Percentiles rank a stretch among this genome's conserved stretches.
Conservation (phyloP, 1,140 invertebrate genomes). For the Drosophila mayri region DNA sequence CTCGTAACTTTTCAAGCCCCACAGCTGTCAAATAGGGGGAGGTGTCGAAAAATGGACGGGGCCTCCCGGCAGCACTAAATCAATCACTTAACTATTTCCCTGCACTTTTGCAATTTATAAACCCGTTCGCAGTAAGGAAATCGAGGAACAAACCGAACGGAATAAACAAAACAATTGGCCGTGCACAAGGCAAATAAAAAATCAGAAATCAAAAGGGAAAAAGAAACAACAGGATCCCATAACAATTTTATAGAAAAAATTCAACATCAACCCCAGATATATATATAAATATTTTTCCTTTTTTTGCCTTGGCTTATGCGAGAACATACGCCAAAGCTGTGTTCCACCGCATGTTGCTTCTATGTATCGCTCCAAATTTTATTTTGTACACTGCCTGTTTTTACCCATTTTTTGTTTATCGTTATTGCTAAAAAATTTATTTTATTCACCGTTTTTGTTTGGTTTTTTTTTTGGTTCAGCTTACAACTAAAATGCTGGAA, state of each 20-base stretch:
- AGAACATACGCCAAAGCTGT: constrained; percentile 58
- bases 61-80: constrained; percentile 53
- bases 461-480: not conserved
- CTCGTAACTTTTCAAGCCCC: constrained; percentile 41
- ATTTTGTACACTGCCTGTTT: not conserved
- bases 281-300: constrained; percentile 23
- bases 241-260: constrained; percentile 25
- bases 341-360: constrained; percentile 32
- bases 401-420: constrained; percentile 28
- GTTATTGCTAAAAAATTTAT: constrained; percentile 33
- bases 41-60: constrained; percentile 6
- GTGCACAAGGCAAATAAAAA: constrained; percentile 27
- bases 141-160: constrained; percentile 29
- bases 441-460: constrained; percentile 18
- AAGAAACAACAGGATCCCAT: constrained; percentile 9
- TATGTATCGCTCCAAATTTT: constrained; percentile 8
- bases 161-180: constrained; percentile 60
- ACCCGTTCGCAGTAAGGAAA: constrained; percentile 23
- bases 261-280: constrained; percentile 19
- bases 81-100: constrained; percentile 72
- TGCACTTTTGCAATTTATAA: constrained; percentile 52
- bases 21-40: constrained; percentile 32
- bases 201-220: constrained; percentile 1
- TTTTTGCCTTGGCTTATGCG: constrained; percentile 27
- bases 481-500: constrained; percentile 6